Evolutionary conservation across 2,113 vertebrate species (phyloP).

Genomic region (Panthera leo): DNA sequence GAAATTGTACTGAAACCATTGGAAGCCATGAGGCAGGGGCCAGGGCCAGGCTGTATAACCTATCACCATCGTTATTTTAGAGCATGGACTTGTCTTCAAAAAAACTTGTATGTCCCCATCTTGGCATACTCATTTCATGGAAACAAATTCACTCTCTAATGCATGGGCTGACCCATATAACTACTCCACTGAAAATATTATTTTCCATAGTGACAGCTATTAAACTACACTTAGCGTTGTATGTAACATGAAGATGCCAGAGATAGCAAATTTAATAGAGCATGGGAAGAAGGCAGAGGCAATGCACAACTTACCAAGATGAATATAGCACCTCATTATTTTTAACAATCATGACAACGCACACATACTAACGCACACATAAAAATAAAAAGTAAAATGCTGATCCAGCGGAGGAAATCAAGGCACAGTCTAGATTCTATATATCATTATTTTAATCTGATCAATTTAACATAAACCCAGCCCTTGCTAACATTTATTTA

Average conservation of each 20-base stretch:
- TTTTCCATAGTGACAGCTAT: slow-evolving; percentile 54
- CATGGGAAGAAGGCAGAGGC: neutral
- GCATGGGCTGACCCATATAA: slow-evolving; percentile 33
- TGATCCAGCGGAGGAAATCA: neutral
- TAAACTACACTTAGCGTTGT: slow-evolving; percentile 2
- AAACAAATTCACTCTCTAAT: slow-evolving; percentile 57
- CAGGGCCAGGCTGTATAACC: neutral
- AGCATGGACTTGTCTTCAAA: neutral
- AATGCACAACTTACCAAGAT: neutral
- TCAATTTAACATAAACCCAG: neutral
- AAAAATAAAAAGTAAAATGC: neutral
- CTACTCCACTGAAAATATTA: slow-evolving; percentile 36
- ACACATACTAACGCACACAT: neutral
- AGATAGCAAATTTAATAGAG: neutral
- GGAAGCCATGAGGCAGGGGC: neutral
- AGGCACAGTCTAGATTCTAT: neutral
- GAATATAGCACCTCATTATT: neutral
- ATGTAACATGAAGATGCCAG: neutral
- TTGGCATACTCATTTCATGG: slow-evolving; percentile 54
- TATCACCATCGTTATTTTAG: neutral
- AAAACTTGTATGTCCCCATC: neutral
- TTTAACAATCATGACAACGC: neutral
- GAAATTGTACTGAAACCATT: neutral
- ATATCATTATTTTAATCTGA: slow-evolving; percentile 46
- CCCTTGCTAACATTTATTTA: neutral